Evolutionary conservation across 1,140 invertebrate species (phyloP), one percentile per base, ranked within the genome.

Genomic region (Panulirus ornatus): DNA sequence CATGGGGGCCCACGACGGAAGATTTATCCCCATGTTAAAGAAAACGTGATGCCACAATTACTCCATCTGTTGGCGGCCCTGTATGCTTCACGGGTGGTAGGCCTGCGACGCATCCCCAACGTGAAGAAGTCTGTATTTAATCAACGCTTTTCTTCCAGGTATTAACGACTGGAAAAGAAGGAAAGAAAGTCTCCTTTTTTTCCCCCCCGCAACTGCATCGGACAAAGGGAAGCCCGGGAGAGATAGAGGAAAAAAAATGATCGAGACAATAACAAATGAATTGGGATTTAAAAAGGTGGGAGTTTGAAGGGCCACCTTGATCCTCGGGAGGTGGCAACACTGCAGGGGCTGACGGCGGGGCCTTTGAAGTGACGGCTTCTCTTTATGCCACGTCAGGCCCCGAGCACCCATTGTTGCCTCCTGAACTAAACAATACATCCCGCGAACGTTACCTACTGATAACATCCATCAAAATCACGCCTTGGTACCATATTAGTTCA

Each of bases 401-500:
- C 44, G 84, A 90, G 82, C 88, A 84, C 82, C 88, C 71, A 84
- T 90, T 84, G 82, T 84, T 63, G 63, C 19, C 47, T 47, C 11
- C 71, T 78, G 88, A 84, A 66, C 82, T 84, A 90, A 84, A 84
- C 81, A 84, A 84, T 76, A 71, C 78, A 16, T 30, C 58, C 79
- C 78, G 78, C 54, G 87, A 89, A 89, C 87, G 63, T 63, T 89
- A 82, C 78, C n/a, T 34, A 89, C 87, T 82, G 87, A 89, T 88
- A 88, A 89, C 87, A 89, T 89, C 79, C 87, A 89, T 89, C 87
- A 89, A 89, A 89, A 89, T 83, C 87, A 81, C 87, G 79, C 87
- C 78, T 82, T 34, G 44, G 40, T 89, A 27, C 78, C 87, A 40
- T 82, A 89, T 82, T 51, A 22, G 40, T 82, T 89, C 87, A 73